Conservation (phyloP, 2,113 vertebrate species). For the Gymnocephalus cernua region DNA sequence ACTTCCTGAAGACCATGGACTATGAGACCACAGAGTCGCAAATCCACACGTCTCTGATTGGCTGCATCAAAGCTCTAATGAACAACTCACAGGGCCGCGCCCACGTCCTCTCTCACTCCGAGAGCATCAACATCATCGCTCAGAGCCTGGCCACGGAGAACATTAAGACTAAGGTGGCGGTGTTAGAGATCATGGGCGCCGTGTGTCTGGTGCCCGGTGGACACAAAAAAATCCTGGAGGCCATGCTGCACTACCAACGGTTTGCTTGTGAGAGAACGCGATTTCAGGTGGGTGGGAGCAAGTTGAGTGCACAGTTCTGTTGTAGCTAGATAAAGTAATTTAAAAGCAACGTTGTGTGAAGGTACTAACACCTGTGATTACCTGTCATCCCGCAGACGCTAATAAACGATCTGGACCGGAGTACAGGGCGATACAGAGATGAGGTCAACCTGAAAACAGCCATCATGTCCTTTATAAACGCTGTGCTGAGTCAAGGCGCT, state of each 20-base stretch:
- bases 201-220: slow-evolving; percentile 98
- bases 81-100: slow-evolving; percentile 99
- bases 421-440: slow-evolving; percentile 95
- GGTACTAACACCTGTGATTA: slow-evolving; percentile 34
- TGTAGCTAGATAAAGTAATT: neutral
- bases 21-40: slow-evolving; percentile 98
- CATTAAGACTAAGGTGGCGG: slow-evolving; percentile 98
- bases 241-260: slow-evolving; percentile 98
- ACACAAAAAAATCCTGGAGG: slow-evolving; percentile 96
- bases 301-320: neutral
- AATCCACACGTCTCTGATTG: slow-evolving; percentile 99
- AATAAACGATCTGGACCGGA: slow-evolving; percentile 97
- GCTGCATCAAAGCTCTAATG: slow-evolving; percentile 99
- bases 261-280: slow-evolving; percentile 95
- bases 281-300: slow-evolving; percentile 90
- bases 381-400: slow-evolving; percentile 86
- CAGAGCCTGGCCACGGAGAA: slow-evolving; percentile 99
- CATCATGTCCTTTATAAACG: slow-evolving; percentile 99
- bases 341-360: slow-evolving; percentile 3
- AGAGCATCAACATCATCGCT: slow-evolving; percentile 98
- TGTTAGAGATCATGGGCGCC: slow-evolving; percentile 99
- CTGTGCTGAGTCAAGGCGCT: slow-evolving; percentile 96
- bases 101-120: slow-evolving; percentile 94
- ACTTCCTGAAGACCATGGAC: slow-evolving; percentile 99
- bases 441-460: slow-evolving; percentile 99